These are phyloP conservation scores for Apistogramma diplotaenia DNA, from an alignment of 2,113 vertebrate genomes.

Conservation along the genomic window DNA sequence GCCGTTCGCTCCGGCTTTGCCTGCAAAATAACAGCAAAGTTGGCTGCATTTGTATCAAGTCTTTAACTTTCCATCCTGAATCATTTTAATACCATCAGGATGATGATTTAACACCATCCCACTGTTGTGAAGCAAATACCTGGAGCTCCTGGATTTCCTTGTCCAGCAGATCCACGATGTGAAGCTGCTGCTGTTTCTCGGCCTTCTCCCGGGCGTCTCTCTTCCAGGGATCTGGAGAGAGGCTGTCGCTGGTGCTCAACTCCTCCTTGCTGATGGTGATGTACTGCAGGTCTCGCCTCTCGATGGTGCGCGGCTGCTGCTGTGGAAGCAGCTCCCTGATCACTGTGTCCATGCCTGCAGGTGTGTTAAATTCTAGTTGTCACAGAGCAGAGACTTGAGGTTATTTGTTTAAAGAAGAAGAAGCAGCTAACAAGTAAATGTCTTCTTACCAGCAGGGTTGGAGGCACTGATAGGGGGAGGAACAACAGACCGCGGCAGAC, in stretches of 20 bases:
- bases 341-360: slow-evolving; percentile 83
- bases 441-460: slow-evolving; percentile 62
- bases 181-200: slow-evolving; percentile 98
- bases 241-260: slow-evolving; percentile 87
- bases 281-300: slow-evolving; percentile 93
- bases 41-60: no score
- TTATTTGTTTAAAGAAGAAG: not conserved
- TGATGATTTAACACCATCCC: not conserved
- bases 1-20: slow-evolving; percentile 87
- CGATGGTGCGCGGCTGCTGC: slow-evolving; percentile 96
- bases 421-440: not conserved
- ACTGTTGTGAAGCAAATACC: slow-evolving; percentile 32
- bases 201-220: slow-evolving; percentile 94
- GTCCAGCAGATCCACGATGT: slow-evolving; percentile 95
- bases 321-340: slow-evolving; percentile 95
- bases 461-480: slow-evolving; percentile 53
- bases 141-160: slow-evolving; percentile 95
- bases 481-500: slow-evolving; percentile 73
- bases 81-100: no score
- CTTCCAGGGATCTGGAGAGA: slow-evolving; percentile 98
- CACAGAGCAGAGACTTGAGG: not conserved
- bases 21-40: slow-evolving; percentile 66
- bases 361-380: not conserved
- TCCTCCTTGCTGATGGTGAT: slow-evolving; percentile 95
- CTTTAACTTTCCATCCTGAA: no score